Conservation (phyloP, 2,113 vertebrate genomes). For the Cricetomys ansorgei region DNA sequence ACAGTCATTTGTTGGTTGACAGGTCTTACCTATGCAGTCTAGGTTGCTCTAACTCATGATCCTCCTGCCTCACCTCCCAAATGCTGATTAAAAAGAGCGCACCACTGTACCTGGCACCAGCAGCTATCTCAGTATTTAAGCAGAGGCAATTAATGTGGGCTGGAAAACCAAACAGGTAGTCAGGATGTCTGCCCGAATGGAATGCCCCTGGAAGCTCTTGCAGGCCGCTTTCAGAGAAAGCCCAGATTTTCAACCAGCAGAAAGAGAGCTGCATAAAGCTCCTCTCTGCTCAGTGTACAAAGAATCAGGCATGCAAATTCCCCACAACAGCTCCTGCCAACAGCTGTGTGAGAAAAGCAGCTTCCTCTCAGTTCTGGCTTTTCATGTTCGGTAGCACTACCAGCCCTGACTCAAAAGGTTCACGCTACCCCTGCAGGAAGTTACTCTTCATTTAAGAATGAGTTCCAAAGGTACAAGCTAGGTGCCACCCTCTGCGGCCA, state of each 20-base stretch:
- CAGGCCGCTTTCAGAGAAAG: not conserved
- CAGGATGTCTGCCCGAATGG: not conserved
- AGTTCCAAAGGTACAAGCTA: constrained; percentile 7
- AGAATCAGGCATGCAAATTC: constrained; percentile 47
- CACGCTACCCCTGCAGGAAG: not conserved
- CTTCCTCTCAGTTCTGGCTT: constrained; percentile 26
- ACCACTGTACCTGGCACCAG: not conserved
- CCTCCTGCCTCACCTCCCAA: not conserved
- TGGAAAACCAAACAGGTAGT: not conserved
- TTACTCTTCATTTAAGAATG: constrained; percentile 58
- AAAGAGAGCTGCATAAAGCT: not conserved
- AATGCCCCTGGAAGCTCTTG: not conserved
- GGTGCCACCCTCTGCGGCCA: constrained; percentile 46
- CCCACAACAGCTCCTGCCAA: not conserved
- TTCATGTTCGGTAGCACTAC: not conserved
- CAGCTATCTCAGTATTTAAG: not conserved
- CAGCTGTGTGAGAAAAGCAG: constrained; percentile 60
- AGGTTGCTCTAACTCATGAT: not conserved
- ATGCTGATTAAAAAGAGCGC: not conserved
- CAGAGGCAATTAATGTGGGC: not conserved
- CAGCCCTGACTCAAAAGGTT: not conserved
- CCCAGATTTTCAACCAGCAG: not conserved
- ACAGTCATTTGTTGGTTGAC: not conserved
- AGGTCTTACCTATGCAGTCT: not conserved
- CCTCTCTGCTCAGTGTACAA: not conserved